Percentiles rank a stretch among this genome's conserved stretches.
Conservation (phyloP, 2,888 invertebrate genomes). For the Hermodice carunculata region DNA sequence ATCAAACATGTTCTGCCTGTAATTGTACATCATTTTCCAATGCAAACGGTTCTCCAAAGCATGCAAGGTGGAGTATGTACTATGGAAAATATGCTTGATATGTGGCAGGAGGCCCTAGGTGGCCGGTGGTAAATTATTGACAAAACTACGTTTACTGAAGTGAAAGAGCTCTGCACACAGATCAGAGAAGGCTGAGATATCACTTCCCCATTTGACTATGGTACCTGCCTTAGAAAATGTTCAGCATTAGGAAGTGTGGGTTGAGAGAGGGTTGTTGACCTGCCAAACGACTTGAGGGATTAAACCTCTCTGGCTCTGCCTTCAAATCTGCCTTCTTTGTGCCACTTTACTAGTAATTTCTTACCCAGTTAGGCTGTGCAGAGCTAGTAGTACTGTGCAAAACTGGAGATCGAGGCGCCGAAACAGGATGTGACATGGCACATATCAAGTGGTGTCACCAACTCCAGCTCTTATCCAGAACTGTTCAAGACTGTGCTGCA, state of each 20-base stretch:
- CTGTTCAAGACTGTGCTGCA: constrained; percentile 11
- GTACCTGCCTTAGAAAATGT: no score
- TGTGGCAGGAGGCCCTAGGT: constrained; percentile 16
- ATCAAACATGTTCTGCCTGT: no score
- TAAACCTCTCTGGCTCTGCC: constrained; percentile 14
- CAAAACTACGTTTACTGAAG: neutral
- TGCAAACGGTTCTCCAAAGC: no score
- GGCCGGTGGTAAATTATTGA: constrained; percentile 9
- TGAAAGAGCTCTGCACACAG: constrained; percentile 2
- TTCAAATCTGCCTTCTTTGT: constrained; percentile 17
- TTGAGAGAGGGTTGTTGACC: no score
- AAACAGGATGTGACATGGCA: constrained; percentile 5
- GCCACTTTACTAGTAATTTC: constrained; percentile 21
- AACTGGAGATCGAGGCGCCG: constrained; percentile 6
- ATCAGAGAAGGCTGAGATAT: constrained; percentile 1
- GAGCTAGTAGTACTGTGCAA: constrained; percentile 14
- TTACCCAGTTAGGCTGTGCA: constrained; percentile 14
- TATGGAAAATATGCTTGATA: constrained; percentile 8
- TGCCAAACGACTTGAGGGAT: no score
- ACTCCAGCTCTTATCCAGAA: constrained; percentile 23
- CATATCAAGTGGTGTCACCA: neutral
- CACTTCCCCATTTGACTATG: no score
- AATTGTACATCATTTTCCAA: no score
- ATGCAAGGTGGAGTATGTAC: no score
- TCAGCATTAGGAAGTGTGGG: no score